A percentile compares a stretch with the other conserved stretches of the same genome.
phyloP scores from a whole-genome alignment of 2,888 invertebrate genomes.

The Trichopria drosophilae region DNA sequence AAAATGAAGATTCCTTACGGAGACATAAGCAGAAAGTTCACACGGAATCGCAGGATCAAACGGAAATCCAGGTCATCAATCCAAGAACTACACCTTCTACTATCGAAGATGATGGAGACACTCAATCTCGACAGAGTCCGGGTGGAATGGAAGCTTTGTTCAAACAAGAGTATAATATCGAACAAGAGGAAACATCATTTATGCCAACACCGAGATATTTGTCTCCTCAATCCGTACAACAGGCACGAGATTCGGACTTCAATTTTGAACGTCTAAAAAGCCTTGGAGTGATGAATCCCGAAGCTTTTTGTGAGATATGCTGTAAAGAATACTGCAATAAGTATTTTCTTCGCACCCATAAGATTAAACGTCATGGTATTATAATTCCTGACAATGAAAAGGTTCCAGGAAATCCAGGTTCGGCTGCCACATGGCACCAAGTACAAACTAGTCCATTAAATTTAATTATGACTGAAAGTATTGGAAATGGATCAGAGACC shows the following conservation, averaged over 20 bases:
- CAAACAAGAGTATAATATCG: constrained; percentile 53
- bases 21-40: constrained; percentile 72
- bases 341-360: constrained; percentile 89
- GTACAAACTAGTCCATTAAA: constrained; percentile 79
- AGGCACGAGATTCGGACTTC: constrained; percentile 72
- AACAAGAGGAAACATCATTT: constrained; percentile 52
- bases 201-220: constrained; percentile 43
- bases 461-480: constrained; percentile 71
- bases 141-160: constrained; percentile 51
- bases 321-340: constrained; percentile 93
- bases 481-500: constrained; percentile 59
- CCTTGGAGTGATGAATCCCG: constrained; percentile 80
- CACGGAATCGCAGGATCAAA: constrained; percentile 40
- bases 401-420: constrained; percentile 54
- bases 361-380: constrained; percentile 90
- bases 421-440: constrained; percentile 56
- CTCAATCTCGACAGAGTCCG: constrained; percentile 46
- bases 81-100: constrained; percentile 13
- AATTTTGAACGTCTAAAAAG: constrained; percentile 74
- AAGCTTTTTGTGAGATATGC: constrained; percentile 92
- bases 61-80: constrained; percentile 34
- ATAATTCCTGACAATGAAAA: constrained; percentile 66
- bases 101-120: constrained; percentile 44
- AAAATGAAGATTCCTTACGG: constrained; percentile 72
- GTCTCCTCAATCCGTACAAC: constrained; percentile 59